A percentile compares a stretch with the other conserved stretches of the same genome.
Evolutionary conservation across 2,113 vertebrate species (phyloP).

Genomic region (Poicephalus gulielmi): DNA sequence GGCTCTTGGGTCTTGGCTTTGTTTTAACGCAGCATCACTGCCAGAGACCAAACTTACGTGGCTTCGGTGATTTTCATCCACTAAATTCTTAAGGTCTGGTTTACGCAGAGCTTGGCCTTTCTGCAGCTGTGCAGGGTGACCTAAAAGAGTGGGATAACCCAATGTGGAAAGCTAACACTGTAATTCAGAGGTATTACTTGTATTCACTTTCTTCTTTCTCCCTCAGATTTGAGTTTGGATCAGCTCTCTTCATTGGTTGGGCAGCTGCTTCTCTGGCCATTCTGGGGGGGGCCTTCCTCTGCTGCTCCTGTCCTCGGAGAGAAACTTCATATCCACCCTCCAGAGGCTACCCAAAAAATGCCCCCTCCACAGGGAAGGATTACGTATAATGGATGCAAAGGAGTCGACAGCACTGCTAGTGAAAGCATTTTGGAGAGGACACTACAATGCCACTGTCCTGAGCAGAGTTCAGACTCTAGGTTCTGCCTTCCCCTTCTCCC

Average conservation of each 20-base stretch:
- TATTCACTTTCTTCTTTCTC: not conserved
- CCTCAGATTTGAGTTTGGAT: slow-evolving; percentile 87
- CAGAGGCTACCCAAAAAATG: slow-evolving; percentile 73
- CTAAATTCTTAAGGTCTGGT: not conserved
- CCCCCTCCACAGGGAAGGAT: slow-evolving; percentile 78
- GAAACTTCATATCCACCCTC: slow-evolving; percentile 72
- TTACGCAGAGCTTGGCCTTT: not conserved
- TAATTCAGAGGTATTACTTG: not conserved
- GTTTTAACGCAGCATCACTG: not conserved
- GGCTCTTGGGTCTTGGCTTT: not conserved
- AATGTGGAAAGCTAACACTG: not conserved
- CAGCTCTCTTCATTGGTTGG: slow-evolving; percentile 89
- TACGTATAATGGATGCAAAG: slow-evolving; percentile 80
- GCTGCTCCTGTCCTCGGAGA: slow-evolving; percentile 78
- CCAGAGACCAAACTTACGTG: not conserved
- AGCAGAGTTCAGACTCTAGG: slow-evolving; percentile 34
- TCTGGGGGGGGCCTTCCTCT: slow-evolving; percentile 84
- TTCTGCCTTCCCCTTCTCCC: slow-evolving; percentile 35
- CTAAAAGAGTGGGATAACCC: not conserved
- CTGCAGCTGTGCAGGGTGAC: not conserved
- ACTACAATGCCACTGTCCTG: slow-evolving; percentile 39
- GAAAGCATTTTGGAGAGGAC: slow-evolving; percentile 53
- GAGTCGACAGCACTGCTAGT: not conserved
- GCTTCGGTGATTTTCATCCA: not conserved
- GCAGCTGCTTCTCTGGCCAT: slow-evolving; percentile 81